Evolutionary conservation across 1,140 invertebrate genomes (phyloP).

Genomic region (Halictus rubicundus): DNA sequence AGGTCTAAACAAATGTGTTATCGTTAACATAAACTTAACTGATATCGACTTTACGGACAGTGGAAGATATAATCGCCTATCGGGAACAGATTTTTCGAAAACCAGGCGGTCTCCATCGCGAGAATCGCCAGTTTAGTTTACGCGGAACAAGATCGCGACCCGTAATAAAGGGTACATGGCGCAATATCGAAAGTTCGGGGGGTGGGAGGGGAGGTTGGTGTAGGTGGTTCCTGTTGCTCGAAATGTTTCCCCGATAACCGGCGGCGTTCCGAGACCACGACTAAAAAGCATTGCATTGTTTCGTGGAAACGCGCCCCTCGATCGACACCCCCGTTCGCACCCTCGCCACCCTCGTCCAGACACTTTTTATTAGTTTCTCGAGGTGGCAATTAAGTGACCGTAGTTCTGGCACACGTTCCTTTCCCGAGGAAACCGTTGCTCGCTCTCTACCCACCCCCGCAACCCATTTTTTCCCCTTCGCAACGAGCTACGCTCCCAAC

Average conservation of each 20-base stretch:
- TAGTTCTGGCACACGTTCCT: slow-evolving; percentile 54
- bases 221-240: slow-evolving; percentile 10
- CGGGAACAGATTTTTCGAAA: too few species aligned
- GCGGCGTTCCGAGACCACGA: slow-evolving; percentile 23
- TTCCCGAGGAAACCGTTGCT: slow-evolving; percentile 24
- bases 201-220: too few species aligned
- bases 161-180: slow-evolving; percentile 53
- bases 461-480: slow-evolving; percentile 5
- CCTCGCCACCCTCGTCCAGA: slow-evolving; percentile 10
- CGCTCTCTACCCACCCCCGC: neutral
- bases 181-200: slow-evolving; percentile 58
- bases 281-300: slow-evolving; percentile 51
- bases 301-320: slow-evolving; percentile 6
- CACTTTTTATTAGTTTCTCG: slow-evolving; percentile 73
- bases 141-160: slow-evolving; percentile 25
- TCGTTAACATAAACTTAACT: too few species aligned
- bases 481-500: neutral
- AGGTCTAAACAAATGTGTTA: too few species aligned
- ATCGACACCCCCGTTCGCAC: slow-evolving; percentile 19
- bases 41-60: too few species aligned
- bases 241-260: slow-evolving; percentile 37
- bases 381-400: slow-evolving; percentile 66
- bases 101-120: too few species aligned
- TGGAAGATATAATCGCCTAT: too few species aligned
- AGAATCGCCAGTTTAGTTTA: neutral